Percentiles rank a stretch among this genome's conserved stretches.
Evolutionary conservation across 2,888 invertebrate genomes (phyloP).

Genomic region (Polydesmus complanatus): DNA sequence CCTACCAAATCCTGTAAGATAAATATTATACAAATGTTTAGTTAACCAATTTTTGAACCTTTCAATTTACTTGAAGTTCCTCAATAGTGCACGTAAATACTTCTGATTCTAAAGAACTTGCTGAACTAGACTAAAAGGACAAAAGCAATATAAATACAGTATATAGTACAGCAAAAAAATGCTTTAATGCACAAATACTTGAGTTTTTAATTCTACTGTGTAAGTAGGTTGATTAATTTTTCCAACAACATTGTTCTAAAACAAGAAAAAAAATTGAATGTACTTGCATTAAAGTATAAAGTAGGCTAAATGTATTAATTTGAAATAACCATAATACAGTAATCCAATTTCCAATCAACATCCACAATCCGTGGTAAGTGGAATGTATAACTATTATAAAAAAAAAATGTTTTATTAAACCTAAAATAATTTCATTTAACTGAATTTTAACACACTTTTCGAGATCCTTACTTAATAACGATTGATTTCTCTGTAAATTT

Average conservation of each 20-base stretch:
- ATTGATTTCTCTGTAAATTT: neutral
- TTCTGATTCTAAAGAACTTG: neutral
- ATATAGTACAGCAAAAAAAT: neutral
- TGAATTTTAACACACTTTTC: neutral
- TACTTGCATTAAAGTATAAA: too few relatives aligned
- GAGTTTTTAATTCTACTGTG: neutral
- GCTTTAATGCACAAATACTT: neutral
- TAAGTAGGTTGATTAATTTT: constrained; percentile 8
- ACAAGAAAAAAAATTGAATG: too few relatives aligned
- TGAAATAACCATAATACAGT: constrained; percentile 31
- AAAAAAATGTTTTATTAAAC: neutral
- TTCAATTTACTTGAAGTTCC: neutral
- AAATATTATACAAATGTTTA: neutral
- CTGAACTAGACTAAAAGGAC: neutral
- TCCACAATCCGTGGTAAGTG: constrained; percentile 24
- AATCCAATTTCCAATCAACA: constrained; percentile 33
- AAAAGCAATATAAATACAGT: neutral
- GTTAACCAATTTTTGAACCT: neutral
- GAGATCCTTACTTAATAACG: neutral
- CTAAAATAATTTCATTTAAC: neutral
- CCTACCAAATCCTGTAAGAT: neutral
- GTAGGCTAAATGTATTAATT: too few relatives aligned
- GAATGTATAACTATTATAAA: constrained; percentile 1
- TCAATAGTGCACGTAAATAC: neutral
- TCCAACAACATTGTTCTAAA: constrained; percentile 8